Evolutionary conservation across 2,797 vertebrate genomes (phyloP).

Genomic region (Rhinella marina): DNA sequence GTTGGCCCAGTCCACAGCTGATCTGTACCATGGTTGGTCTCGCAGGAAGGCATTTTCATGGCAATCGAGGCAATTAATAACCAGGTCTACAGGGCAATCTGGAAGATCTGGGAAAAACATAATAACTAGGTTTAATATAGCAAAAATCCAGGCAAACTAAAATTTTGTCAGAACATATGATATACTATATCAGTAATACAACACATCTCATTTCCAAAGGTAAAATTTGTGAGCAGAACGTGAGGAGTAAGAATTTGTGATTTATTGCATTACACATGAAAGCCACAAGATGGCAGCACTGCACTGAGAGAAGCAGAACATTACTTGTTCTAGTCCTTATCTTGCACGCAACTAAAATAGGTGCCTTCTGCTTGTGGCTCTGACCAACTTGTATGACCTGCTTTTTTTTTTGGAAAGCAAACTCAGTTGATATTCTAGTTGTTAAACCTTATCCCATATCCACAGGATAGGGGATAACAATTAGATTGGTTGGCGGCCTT

Average conservation of each 20-base stretch:
- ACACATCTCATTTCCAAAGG: no score
- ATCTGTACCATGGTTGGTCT: constrained; percentile 96
- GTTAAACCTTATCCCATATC: no score
- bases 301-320: not conserved
- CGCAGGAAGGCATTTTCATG: constrained; percentile 93
- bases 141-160: not conserved
- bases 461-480: no score
- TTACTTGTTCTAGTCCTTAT: not conserved
- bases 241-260: no score
- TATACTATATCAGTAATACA: not conserved
- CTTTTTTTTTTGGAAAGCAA: not conserved
- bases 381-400: not conserved
- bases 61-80: constrained; percentile 98
- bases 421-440: no score
- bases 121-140: not conserved
- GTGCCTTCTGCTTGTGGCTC: not conserved
- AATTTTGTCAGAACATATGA: not conserved
- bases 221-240: no score
- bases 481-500: no score
- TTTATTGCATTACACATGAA: not conserved
- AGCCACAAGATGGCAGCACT: constrained; percentile 35
- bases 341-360: not conserved
- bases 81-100: constrained; percentile 92
- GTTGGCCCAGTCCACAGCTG: constrained; percentile 95
- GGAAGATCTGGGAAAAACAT: constrained; percentile 84